These are phyloP conservation scores for Notarius quadriscutis DNA, from an alignment of 2,113 vertebrate genomes.

Conservation along the genomic window DNA sequence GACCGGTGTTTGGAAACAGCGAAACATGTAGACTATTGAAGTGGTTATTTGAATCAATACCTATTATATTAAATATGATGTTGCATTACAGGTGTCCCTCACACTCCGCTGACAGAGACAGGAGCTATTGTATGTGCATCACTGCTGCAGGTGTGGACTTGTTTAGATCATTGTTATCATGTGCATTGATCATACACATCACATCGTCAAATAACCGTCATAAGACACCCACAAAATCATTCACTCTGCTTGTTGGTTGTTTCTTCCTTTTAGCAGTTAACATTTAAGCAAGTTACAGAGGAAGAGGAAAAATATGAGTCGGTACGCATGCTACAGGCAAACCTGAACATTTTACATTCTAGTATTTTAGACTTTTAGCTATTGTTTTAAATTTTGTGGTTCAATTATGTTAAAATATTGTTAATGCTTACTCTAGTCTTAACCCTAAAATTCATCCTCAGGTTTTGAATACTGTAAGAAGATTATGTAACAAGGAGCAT, in stretches of 20 bases:
- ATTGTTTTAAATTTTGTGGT: background rate
- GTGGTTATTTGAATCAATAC: background rate
- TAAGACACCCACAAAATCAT: background rate
- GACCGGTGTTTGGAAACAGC: background rate
- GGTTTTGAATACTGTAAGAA: conserved; percentile 67
- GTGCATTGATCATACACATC: background rate
- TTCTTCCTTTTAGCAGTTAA: conserved; percentile 55
- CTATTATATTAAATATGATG: background rate
- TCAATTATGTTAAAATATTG: background rate
- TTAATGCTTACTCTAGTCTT: background rate
- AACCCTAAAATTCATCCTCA: conserved; percentile 31
- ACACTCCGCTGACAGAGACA: conserved; percentile 67
- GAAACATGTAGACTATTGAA: background rate
- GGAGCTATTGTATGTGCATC: conserved; percentile 66
- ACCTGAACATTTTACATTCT: background rate
- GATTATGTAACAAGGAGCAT: conserved; percentile 69
- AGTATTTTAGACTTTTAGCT: background rate
- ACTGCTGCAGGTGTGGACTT: conserved; percentile 64
- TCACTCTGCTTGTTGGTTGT: background rate
- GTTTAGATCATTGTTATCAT: background rate
- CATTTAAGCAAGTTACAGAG: conserved; percentile 55
- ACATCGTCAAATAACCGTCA: background rate
- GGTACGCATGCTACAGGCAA: conserved; percentile 52
- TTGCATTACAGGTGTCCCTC: conserved; percentile 61
- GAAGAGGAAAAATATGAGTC: conserved; percentile 71